Percentiles rank a stretch among this genome's conserved stretches.
Evolutionary conservation across 2,113 vertebrate genomes (phyloP).

Genomic region (Hippocampus abdominalis): DNA sequence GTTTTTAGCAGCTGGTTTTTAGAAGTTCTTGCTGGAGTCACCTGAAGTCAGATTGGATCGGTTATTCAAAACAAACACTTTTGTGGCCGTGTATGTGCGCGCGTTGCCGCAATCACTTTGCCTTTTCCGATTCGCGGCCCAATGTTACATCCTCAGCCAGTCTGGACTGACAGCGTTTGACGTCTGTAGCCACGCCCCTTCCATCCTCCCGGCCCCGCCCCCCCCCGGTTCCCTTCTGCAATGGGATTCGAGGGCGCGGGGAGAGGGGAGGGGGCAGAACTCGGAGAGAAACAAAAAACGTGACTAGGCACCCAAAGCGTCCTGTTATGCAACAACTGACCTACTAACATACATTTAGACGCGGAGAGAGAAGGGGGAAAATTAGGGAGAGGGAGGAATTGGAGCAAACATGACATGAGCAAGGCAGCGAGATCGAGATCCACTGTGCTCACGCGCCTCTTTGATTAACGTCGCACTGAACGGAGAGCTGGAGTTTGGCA

Average conservation of each 20-base stretch:
- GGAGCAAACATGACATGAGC: slow-evolving; percentile 68
- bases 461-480: slow-evolving; percentile 37
- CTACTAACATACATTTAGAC: slow-evolving; percentile 81
- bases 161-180: slow-evolving; percentile 36
- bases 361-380: slow-evolving; percentile 43
- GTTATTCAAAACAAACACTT: background rate
- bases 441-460: slow-evolving; percentile 46
- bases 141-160: background rate
- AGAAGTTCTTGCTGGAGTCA: background rate
- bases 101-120: background rate
- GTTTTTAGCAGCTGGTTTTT: background rate
- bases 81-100: background rate
- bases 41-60: background rate
- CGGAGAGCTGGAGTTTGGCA: slow-evolving; percentile 21
- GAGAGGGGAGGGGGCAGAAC: slow-evolving; percentile 49
- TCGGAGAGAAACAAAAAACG: slow-evolving; percentile 70
- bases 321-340: slow-evolving; percentile 82
- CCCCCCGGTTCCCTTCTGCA: slow-evolving; percentile 27
- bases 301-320: slow-evolving; percentile 77
- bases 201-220: slow-evolving; percentile 10
- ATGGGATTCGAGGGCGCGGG: slow-evolving; percentile 49
- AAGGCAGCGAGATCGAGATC: slow-evolving; percentile 53
- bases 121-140: background rate
- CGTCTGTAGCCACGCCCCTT: slow-evolving; percentile 48
- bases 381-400: slow-evolving; percentile 50